A percentile compares a stretch with the other conserved stretches of the same genome.
phyloP scores from a whole-genome alignment of 2,797 vertebrate species.

The Gouania willdenowi region DNA sequence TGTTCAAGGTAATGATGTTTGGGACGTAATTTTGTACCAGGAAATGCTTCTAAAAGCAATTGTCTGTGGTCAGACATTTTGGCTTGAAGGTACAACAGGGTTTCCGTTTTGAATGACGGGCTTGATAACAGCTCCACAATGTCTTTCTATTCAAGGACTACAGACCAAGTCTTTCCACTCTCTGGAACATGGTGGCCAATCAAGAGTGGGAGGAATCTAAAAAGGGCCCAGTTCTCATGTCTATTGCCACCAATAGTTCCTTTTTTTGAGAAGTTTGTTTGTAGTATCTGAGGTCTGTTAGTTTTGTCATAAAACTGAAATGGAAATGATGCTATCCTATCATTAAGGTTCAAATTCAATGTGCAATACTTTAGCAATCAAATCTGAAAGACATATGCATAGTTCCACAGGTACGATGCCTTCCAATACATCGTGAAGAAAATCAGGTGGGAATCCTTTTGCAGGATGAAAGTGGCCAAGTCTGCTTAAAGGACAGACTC shows the following conservation, averaged over 20 bases:
- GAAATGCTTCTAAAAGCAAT: slow-evolving; percentile 25
- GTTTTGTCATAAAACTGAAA: slow-evolving; percentile 18
- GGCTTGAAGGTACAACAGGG: slow-evolving; percentile 24
- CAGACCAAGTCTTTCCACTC: slow-evolving; percentile 16
- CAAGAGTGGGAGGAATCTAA: slow-evolving; percentile 21
- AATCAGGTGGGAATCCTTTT: slow-evolving; percentile 3
- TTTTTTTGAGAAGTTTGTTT: slow-evolving; percentile 8
- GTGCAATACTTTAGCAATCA: slow-evolving; percentile 33
- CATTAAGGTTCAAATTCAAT: slow-evolving; percentile 18
- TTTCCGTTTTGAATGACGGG: slow-evolving; percentile 26
- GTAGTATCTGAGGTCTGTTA: slow-evolving; percentile 11
- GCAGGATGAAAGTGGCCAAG: slow-evolving; percentile 4
- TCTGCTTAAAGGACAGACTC: slow-evolving; percentile 1
- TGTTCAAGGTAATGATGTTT: slow-evolving; percentile 39
- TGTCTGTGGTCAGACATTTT: slow-evolving; percentile 34
- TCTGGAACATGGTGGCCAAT: slow-evolving; percentile 18
- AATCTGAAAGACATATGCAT: slow-evolving; percentile 12
- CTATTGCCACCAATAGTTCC: slow-evolving; percentile 23
- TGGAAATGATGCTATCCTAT: slow-evolving; percentile 2
- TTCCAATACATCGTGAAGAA: not conserved
- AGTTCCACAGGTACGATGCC: slow-evolving; percentile 20
- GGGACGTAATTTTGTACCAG: slow-evolving; percentile 6
- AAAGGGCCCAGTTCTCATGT: slow-evolving; percentile 25
- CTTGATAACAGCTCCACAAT: slow-evolving; percentile 26
- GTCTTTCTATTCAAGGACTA: slow-evolving; percentile 34